phyloP scores from a whole-genome alignment of 2,113 vertebrate genomes.

The Psephotus haematonotus region DNA sequence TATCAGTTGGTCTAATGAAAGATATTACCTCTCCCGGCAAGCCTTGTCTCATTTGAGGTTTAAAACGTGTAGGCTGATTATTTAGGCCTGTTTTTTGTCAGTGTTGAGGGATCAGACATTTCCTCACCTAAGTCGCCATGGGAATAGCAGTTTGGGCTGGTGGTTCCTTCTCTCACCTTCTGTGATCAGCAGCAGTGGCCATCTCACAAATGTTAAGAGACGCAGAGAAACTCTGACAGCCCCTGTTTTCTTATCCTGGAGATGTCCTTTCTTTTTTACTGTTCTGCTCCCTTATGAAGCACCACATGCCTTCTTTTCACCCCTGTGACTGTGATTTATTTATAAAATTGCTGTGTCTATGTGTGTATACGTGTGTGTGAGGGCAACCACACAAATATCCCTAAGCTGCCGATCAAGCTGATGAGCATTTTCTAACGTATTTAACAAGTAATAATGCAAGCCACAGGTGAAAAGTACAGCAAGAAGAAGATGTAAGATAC shows the following conservation, averaged over 20 bases:
- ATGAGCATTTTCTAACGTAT: conserved; percentile 26
- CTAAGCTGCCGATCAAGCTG: conserved; percentile 18
- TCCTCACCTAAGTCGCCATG: not conserved
- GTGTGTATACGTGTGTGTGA: not conserved
- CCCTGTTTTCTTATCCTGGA: not conserved
- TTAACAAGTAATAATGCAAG: conserved; percentile 45
- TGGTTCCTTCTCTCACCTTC: not conserved
- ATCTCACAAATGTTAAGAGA: not conserved
- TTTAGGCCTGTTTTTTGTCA: not conserved
- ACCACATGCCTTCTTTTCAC: conserved; percentile 20
- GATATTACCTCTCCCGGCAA: not conserved
- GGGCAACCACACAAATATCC: conserved; percentile 34
- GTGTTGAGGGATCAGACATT: not conserved
- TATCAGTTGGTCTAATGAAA: conserved; percentile 41
- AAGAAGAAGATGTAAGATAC: not conserved
- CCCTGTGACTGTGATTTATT: conserved; percentile 43
- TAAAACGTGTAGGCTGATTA: not conserved
- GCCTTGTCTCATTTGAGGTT: not conserved
- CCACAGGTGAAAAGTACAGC: not conserved
- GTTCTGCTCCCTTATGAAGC: not conserved
- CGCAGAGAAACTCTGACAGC: not conserved
- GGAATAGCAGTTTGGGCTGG: rapidly evolving
- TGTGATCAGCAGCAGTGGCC: not conserved
- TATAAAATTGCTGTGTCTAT: conserved; percentile 11
- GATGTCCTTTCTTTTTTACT: not conserved